Evolutionary conservation across 1,140 invertebrate genomes (phyloP), one percentile per base, ranked within the genome.

Genomic region (Conus ventricosus): DNA sequence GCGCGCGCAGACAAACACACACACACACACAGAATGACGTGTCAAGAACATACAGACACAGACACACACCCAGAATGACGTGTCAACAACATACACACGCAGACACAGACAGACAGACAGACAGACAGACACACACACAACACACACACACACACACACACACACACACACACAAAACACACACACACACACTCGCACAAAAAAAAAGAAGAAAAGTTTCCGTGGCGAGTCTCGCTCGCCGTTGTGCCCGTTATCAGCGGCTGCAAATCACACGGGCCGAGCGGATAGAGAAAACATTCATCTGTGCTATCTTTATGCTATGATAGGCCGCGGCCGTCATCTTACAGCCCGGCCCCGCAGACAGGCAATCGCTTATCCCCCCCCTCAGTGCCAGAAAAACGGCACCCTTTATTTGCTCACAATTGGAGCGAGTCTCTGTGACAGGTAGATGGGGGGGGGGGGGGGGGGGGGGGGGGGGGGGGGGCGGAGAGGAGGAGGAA

Each of bases 251-350:
- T 87, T 87, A 87, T 87, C 85, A 39, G 51, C 71, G 15, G 54
- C 71, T 51, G 75, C 85, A 87, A 87, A 87, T 87, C 85, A 78
- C 60, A 8, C 17, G 51, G 80, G 7, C 67, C 20, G 51, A 75
- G 54, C 54, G 71, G 85, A 87, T 53, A 78, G 85, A 76, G 75
- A 87, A 87, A 87, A 87, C 85, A 87, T 78, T 87, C 85, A 87
- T 87, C 85, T 80, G 53, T 57, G 85, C 27, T 78, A 78, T 87
- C 75, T 55, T 55, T 27, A 54, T 55, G 51, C 85, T 57, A 27
- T 57, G 85, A 78, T 55, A 78, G 53, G 39, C 51, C 27, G 76
- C n/a, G 7, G 76, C 27, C 25, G 76, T 78, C 27, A 78, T 78
- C 25, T 39, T 78, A 78, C 76, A 39, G 25, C 76, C 8, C 27